phyloP scores from a whole-genome alignment of 2,113 vertebrate species.

The Archilochus colubris region DNA sequence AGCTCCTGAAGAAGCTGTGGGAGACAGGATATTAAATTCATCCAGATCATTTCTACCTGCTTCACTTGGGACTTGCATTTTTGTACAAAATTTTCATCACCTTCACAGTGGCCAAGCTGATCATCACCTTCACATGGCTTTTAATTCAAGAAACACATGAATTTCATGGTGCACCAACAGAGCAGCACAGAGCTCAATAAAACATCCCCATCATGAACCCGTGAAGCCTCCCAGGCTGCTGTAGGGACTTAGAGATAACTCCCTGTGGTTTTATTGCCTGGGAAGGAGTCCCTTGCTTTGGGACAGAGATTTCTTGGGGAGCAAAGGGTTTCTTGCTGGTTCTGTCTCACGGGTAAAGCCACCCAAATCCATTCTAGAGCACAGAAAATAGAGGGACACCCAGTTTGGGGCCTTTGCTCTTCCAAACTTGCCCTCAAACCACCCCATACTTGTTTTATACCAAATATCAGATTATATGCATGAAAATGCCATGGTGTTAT shows the following conservation, averaged over 20 bases:
- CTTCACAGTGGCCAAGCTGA: neutral
- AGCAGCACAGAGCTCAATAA: neutral
- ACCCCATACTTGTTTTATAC: neutral
- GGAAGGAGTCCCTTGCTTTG: neutral
- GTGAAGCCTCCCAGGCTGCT: neutral
- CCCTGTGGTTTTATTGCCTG: neutral
- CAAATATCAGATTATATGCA: accelerated
- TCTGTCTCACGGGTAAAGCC: neutral
- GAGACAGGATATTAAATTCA: neutral
- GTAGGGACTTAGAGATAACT: neutral
- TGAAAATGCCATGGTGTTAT: accelerated
- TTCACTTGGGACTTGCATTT: neutral
- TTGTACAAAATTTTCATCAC: neutral
- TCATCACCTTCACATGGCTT: neutral
- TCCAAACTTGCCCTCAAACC: neutral
- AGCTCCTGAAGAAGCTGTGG: neutral
- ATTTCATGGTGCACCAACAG: neutral
- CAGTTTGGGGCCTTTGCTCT: neutral
- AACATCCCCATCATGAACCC: neutral
- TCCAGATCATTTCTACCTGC: neutral
- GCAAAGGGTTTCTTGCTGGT: neutral
- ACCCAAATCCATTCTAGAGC: neutral
- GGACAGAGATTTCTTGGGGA: neutral
- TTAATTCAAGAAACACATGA: neutral
- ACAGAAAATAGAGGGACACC: accelerated